These are phyloP conservation scores for Bubalus kerabau DNA, from an alignment of 2,113 vertebrate genomes.

Conservation along the genomic window DNA sequence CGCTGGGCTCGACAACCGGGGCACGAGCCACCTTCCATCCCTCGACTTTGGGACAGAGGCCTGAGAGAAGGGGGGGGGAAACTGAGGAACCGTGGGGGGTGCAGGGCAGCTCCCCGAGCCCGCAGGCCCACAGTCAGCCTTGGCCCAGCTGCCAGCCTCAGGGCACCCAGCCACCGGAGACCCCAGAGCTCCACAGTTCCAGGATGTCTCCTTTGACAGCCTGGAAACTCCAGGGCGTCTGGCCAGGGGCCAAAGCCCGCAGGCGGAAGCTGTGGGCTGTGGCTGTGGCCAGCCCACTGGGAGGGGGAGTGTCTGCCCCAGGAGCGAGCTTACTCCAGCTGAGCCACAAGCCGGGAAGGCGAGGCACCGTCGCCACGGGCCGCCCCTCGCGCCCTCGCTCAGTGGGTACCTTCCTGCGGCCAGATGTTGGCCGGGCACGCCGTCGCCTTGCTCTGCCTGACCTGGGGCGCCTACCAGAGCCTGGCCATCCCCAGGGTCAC, in stretches of 20 bases:
- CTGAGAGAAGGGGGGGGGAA: not conserved
- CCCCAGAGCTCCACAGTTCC: not conserved
- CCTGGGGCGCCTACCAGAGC: not conserved
- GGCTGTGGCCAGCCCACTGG: not conserved
- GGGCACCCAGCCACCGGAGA: not conserved
- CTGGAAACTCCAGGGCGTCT: not conserved
- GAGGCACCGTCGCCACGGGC: rapidly evolving
- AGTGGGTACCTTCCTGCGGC: rapidly evolving
- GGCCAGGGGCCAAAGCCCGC: not conserved
- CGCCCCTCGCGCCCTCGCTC: rapidly evolving
- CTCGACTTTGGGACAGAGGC: too few species aligned
- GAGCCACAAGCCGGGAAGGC: not conserved
- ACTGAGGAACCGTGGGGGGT: not conserved
- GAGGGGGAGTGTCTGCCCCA: not conserved
- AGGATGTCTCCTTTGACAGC: not conserved
- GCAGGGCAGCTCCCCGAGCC: too few species aligned
- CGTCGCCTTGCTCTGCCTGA: not conserved
- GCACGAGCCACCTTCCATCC: not conserved
- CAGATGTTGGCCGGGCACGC: not conserved
- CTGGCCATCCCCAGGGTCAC: not conserved
- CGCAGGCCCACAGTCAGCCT: not conserved
- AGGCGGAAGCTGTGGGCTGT: not conserved
- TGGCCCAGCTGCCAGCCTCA: rapidly evolving
- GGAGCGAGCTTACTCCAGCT: not conserved
- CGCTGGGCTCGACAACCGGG: rapidly evolving